Conservation (phyloP, 1,140 invertebrate species). For the Achroia grisella region DNA sequence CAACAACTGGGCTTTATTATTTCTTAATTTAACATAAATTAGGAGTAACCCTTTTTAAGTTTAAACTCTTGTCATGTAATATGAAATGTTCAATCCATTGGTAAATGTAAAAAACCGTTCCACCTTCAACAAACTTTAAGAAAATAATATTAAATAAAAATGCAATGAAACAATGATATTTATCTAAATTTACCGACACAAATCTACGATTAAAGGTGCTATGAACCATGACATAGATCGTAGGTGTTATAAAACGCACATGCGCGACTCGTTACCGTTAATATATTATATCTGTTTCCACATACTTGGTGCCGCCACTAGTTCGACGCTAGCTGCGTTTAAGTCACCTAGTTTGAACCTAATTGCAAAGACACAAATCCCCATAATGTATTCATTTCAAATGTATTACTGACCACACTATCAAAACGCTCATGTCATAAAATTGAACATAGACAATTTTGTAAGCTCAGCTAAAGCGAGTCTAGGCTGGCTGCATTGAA, state of each 20-base stretch:
- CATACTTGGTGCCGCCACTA: neutral
- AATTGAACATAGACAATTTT: conserved; percentile 6
- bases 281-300: conserved; percentile 13
- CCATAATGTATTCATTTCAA: no score
- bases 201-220: conserved; percentile 34
- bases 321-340: conserved; percentile 17
- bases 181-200: conserved; percentile 32
- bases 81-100: no score
- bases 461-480: conserved; percentile 23
- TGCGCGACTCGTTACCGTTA: conserved; percentile 14
- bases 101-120: neutral
- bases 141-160: neutral
- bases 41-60: no score
- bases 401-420: no score
- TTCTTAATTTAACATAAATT: no score
- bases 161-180: conserved; percentile 11
- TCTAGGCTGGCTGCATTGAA: conserved; percentile 19
- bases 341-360: neutral
- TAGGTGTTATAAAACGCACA: conserved; percentile 8
- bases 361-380: no score
- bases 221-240: conserved; percentile 21
- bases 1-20: no score
- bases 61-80: no score
- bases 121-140: neutral
- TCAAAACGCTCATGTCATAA: neutral